These are phyloP conservation scores for Conger conger DNA, from an alignment of 2,113 vertebrate genomes.

Conservation along the genomic window DNA sequence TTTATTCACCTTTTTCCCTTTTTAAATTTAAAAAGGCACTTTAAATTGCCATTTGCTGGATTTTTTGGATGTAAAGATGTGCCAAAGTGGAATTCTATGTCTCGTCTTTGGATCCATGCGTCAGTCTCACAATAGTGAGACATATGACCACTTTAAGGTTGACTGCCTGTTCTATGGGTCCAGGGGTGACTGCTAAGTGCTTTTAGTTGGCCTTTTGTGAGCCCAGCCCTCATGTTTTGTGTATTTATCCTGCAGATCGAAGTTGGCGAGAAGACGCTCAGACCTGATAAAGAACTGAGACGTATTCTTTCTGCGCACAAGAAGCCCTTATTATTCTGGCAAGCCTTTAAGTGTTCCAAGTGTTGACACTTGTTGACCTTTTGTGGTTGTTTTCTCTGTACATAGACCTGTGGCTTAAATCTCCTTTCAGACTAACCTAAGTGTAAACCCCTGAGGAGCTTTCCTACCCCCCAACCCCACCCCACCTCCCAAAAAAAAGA, in stretches of 20 bases:
- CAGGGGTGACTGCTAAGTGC: not conserved
- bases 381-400: conserved; percentile 91
- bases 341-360: conserved; percentile 71
- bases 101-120: too few species aligned
- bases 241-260: conserved; percentile 74
- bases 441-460: conserved; percentile 60
- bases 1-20: too few species aligned
- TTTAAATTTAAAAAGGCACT: too few species aligned
- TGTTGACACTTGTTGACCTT: conserved; percentile 83
- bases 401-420: conserved; percentile 88
- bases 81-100: too few species aligned
- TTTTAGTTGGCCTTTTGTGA: not conserved
- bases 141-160: not conserved
- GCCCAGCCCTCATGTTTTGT: not conserved
- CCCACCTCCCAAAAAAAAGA: too few species aligned
- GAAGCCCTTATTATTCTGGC: conserved; percentile 55
- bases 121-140: not conserved
- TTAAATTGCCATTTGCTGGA: too few species aligned
- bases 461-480: conserved; percentile 30
- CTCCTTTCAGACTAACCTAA: conserved; percentile 69
- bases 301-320: conserved; percentile 47
- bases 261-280: conserved; percentile 85
- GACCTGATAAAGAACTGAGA: conserved; percentile 77
- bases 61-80: too few species aligned
- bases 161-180: not conserved